phyloP scores from a whole-genome alignment of 2,888 invertebrate species.

The Lissocephala sabroskyi region DNA sequence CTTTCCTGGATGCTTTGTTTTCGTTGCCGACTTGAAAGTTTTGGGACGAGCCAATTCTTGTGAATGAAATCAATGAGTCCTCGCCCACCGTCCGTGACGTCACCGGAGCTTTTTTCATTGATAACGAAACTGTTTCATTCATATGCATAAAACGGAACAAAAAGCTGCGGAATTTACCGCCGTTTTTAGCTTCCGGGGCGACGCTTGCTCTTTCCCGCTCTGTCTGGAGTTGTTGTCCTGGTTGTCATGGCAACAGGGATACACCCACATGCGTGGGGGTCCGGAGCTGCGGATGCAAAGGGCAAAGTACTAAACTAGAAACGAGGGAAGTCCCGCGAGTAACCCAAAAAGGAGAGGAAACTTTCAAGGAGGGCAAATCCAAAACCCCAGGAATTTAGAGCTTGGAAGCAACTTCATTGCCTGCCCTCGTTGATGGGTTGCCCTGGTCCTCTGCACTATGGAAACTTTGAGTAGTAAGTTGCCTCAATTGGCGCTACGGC shows the following conservation, averaged over 20 bases:
- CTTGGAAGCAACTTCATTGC: too few relatives aligned
- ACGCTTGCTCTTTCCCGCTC: slow-evolving; percentile 24
- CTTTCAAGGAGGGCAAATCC: too few relatives aligned
- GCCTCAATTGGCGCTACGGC: too few relatives aligned
- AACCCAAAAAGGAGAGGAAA: too few relatives aligned
- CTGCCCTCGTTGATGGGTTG: too few relatives aligned
- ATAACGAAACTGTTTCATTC: slow-evolving; percentile 20
- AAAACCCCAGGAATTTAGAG: too few relatives aligned
- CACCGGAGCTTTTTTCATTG: slow-evolving; percentile 50
- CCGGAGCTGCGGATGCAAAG: slow-evolving; percentile 33
- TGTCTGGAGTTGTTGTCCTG: background rate
- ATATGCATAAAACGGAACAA: background rate
- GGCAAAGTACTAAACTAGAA: slow-evolving; percentile 39
- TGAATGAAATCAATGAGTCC: slow-evolving; percentile 16
- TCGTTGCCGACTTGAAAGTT: too few relatives aligned
- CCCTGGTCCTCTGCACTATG: too few relatives aligned
- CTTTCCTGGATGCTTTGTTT: too few relatives aligned
- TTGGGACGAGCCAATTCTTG: slow-evolving; percentile 1
- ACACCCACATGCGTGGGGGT: slow-evolving; percentile 38
- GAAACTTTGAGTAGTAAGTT: too few relatives aligned
- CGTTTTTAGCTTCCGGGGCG: slow-evolving; percentile 28
- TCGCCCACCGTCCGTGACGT: slow-evolving; percentile 16
- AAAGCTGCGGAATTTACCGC: slow-evolving; percentile 20
- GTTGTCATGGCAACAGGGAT: slow-evolving; percentile 24
- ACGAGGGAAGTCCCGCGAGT: too few relatives aligned